Evolutionary conservation across 2,888 invertebrate genomes (phyloP).

Genomic region (Linnaemya vulpina): DNA sequence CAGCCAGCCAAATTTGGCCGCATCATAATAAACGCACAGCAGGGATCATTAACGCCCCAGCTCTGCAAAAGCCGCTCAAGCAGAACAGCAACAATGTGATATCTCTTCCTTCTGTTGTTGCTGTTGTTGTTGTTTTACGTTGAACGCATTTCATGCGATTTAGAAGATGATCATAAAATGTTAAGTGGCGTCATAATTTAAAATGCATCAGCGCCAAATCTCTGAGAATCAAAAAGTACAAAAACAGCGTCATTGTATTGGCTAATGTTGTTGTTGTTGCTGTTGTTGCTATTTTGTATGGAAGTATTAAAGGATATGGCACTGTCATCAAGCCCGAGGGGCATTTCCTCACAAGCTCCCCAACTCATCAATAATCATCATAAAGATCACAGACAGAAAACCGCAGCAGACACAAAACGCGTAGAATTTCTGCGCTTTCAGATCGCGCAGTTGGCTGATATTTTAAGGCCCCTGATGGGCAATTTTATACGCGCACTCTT

Average conservation of each 20-base stretch:
- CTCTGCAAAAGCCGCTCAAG: constrained; percentile 28
- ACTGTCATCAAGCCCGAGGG: constrained; percentile 77
- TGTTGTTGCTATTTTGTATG: constrained; percentile 32
- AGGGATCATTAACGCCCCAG: constrained; percentile 72
- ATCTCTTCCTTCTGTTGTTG: not conserved
- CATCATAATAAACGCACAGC: constrained; percentile 66
- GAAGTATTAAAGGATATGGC: constrained; percentile 72
- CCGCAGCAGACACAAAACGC: constrained; percentile 47
- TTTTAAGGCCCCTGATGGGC: constrained; percentile 7
- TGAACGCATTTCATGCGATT: constrained; percentile 52
- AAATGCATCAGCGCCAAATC: constrained; percentile 74
- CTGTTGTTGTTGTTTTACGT: not conserved
- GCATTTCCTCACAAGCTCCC: constrained; percentile 72
- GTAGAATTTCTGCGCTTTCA: not conserved
- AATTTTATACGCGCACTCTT: too few species aligned
- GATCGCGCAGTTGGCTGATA: not conserved
- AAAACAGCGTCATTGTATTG: constrained; percentile 10
- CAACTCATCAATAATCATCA: constrained; percentile 78
- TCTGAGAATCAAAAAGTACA: constrained; percentile 21
- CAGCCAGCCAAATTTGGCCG: constrained; percentile 4
- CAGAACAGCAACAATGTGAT: constrained; percentile 6
- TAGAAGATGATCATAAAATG: constrained; percentile 76
- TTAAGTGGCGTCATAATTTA: constrained; percentile 82
- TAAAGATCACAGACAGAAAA: constrained; percentile 75
- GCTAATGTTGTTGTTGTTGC: not conserved